Evolutionary conservation across 2,113 vertebrate genomes (phyloP), one percentile per base, ranked within the genome.

Genomic region (Embiotoca jacksoni): DNA sequence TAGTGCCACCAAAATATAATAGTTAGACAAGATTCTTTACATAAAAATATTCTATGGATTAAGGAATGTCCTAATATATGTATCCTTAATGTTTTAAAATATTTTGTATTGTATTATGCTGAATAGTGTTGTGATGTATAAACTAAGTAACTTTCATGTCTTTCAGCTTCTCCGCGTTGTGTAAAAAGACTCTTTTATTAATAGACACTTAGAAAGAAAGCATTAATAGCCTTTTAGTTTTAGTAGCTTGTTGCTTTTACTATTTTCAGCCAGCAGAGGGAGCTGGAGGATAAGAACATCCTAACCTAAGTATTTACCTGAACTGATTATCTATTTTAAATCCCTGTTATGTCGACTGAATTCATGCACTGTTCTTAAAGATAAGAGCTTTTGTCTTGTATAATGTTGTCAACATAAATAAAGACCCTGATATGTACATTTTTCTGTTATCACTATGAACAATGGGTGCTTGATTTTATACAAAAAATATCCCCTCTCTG

Each of bases 241-340:
- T 32, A 58, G 30, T 8, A 7, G 15, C 3, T 8, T 59, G 50
- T 15, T 84, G 55, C 36, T 67, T 30, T 76, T 68, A 67, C 50
- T 0, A 0, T 13, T 49, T 70, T 1, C 5, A 1, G 58, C 90
- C 93, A 91, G 75, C 62, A 93, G 94, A 89, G 80, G 69, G 92
- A 16, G 86, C 15, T 47, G 88, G 41, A 92, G 74, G 60, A 82
- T 72, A 85, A 71, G 2, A 14, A n/a, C 30, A 1, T 9, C 7
- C 37, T 44, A 32, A 57, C 49, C 2, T 49, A 15, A 39, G 23
- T 3, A 8, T 23, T 74, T 47, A 58, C 61, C 32, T 75, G 23
- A 62, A 57, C 35, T 0, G 60, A 61, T 76, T 32, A 65, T 82
- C 64, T 50, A 0, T 58, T 73, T 35, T 54, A 69, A 63, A 73